Evolutionary conservation across 64 coral and sea anemone genomes (phyloP).

Genomic region (Trachythela sp.): DNA sequence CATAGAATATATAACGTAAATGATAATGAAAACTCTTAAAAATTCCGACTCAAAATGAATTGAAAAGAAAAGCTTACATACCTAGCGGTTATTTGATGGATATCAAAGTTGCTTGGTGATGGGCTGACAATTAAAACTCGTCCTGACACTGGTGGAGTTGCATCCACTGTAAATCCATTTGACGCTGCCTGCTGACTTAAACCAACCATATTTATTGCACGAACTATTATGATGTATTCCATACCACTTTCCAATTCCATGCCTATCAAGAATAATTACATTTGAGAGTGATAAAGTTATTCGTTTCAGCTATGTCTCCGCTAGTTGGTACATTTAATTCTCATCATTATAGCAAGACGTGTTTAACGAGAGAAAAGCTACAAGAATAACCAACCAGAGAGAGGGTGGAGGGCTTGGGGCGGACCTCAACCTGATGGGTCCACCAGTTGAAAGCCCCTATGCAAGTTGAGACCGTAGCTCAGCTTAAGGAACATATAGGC

Average conservation of each 20-base stretch:
- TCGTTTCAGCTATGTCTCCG: no score
- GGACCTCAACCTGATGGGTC: no score
- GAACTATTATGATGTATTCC: neutral
- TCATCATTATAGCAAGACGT: no score
- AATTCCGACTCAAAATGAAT: neutral
- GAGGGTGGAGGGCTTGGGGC: no score
- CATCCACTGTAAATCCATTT: neutral
- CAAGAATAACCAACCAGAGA: no score
- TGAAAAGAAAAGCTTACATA: neutral
- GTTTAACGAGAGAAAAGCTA: no score
- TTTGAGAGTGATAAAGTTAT: no score
- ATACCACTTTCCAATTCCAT: neutral
- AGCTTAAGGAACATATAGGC: no score
- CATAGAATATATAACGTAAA: no score
- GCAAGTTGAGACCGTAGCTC: no score
- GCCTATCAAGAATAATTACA: neutral
- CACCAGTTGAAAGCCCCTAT: no score
- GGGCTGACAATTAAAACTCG: neutral
- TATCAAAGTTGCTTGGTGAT: neutral
- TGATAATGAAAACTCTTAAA: neutral
- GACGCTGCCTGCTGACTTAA: neutral
- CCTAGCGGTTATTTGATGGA: neutral
- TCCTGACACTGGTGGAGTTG: neutral
- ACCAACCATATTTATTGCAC: neutral
- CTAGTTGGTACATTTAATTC: no score